Conservation (phyloP, 2,113 vertebrate species). For the Clarias magur region DNA sequence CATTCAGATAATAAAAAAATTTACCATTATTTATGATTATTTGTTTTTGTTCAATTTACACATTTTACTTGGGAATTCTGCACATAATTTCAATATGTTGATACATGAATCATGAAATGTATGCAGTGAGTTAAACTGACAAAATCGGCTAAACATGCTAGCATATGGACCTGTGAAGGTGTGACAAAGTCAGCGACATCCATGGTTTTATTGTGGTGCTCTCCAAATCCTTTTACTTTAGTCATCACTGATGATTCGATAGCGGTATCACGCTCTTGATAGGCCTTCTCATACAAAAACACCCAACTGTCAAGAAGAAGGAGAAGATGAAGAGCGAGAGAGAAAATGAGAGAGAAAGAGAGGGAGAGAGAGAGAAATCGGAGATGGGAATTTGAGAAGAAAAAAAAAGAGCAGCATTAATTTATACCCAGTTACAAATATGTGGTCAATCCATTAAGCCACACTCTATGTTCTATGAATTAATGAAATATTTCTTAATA, state of each 20-base stretch:
- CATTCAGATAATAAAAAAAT: no score
- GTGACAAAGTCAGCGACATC: slow-evolving; percentile 91
- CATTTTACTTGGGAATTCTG: no score
- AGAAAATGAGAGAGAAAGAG: slow-evolving; percentile 1
- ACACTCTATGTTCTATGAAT: background rate
- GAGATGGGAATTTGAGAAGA: no score
- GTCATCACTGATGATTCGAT: slow-evolving; percentile 93
- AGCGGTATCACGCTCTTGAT: slow-evolving; percentile 85
- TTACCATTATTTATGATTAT: no score
- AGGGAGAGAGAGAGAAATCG: slow-evolving; percentile 12
- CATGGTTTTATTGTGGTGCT: slow-evolving; percentile 83
- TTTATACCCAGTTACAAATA: background rate
- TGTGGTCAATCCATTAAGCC: background rate
- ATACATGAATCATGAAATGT: no score
- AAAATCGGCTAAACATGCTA: background rate
- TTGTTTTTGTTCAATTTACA: no score
- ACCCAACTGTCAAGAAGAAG: slow-evolving; percentile 78
- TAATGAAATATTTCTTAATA: background rate
- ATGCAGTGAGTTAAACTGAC: no score
- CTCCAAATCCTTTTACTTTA: slow-evolving; percentile 91
- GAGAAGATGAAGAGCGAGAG: background rate
- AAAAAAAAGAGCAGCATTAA: slow-evolving; percentile 6
- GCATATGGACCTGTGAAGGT: slow-evolving; percentile 81
- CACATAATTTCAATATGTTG: no score
- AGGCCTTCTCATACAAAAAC: slow-evolving; percentile 91